Evolutionary conservation across 2,113 vertebrate genomes (phyloP).

Genomic region (Callocephalon fimbriatum): DNA sequence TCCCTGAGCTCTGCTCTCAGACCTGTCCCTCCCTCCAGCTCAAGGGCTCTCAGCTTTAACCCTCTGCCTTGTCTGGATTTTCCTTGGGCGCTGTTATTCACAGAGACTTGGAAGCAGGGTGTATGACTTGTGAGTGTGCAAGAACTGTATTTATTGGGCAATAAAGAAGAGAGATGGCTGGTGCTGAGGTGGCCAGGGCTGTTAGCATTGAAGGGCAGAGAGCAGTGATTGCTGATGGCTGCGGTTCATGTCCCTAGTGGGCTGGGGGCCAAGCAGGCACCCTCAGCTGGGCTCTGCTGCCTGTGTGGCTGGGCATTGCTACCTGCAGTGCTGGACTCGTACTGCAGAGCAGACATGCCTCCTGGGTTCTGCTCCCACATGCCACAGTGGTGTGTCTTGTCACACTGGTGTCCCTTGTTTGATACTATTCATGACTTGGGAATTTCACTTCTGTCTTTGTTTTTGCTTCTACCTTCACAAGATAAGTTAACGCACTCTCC

Average conservation of each 20-base stretch:
- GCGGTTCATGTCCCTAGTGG: fast-evolving
- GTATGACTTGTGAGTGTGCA: no score
- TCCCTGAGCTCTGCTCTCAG: background rate
- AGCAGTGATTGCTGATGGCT: fast-evolving
- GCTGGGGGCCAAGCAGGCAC: background rate
- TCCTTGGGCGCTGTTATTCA: fast-evolving
- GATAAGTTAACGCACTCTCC: background rate
- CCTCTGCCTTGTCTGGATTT: fast-evolving
- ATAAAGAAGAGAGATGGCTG: background rate
- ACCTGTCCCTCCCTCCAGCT: background rate
- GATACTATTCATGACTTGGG: background rate
- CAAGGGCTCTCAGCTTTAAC: background rate
- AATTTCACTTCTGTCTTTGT: background rate
- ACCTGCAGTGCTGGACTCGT: background rate
- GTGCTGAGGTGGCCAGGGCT: background rate
- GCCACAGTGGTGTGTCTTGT: fast-evolving
- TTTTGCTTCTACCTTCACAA: background rate
- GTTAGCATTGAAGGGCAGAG: fast-evolving
- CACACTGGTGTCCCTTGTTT: background rate
- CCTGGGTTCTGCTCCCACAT: fast-evolving
- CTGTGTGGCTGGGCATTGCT: background rate
- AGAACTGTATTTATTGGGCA: background rate
- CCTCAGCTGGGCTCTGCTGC: background rate
- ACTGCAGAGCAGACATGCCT: background rate
- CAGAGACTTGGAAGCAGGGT: background rate